Conservation (phyloP, 2,888 invertebrate species). For the Malachius bipustulatus region DNA sequence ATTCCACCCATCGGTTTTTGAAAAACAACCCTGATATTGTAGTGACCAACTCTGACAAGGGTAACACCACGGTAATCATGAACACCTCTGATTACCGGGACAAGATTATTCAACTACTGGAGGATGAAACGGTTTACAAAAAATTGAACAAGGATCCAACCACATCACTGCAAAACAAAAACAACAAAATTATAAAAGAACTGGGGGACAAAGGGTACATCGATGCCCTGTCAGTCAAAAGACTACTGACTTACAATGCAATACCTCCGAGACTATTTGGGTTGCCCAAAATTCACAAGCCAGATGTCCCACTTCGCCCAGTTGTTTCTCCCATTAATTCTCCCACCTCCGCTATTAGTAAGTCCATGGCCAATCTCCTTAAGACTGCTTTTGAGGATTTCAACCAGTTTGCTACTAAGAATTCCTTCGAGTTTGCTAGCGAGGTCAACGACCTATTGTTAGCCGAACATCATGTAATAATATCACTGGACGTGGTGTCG, state of each 20-base stretch:
- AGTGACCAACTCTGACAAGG: slow-evolving; percentile 5
- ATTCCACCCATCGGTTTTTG: too few relatives aligned
- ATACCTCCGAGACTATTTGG: too few relatives aligned
- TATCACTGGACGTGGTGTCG: slow-evolving; percentile 5
- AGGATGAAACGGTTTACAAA: not conserved
- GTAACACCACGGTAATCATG: slow-evolving; percentile 6
- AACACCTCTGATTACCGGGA: slow-evolving; percentile 5
- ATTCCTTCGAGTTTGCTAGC: not conserved
- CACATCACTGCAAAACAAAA: not conserved
- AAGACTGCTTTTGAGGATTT: not conserved
- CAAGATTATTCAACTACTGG: not conserved
- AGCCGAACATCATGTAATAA: not conserved
- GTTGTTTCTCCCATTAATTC: too few relatives aligned
- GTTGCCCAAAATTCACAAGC: too few relatives aligned
- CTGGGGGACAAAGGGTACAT: not conserved
- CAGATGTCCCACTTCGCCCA: too few relatives aligned
- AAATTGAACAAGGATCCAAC: not conserved
- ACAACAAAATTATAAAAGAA: slow-evolving; percentile 5
- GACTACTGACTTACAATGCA: slow-evolving; percentile 1
- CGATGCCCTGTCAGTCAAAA: not conserved
- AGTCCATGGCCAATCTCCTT: not conserved
- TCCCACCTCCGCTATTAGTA: not conserved
- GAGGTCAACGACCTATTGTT: not conserved
- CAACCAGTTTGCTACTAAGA: not conserved
- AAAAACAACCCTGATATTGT: not conserved